Evolutionary conservation across 2,113 vertebrate genomes (phyloP).

Genomic region (Apistogramma diplotaenia): DNA sequence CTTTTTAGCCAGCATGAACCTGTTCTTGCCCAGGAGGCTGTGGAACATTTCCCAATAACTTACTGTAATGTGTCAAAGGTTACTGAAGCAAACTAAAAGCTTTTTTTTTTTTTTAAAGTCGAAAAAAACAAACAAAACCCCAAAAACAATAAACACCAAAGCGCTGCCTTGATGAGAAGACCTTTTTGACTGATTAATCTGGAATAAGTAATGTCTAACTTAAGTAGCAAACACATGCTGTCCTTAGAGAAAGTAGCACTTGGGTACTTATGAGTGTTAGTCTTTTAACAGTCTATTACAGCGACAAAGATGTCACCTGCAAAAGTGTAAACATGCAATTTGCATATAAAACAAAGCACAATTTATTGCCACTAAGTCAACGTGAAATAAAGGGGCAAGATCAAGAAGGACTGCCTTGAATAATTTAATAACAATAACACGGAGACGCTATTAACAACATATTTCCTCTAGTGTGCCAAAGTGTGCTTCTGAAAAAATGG

Average conservation of each 20-base stretch:
- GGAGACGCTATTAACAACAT: neutral
- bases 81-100: neutral
- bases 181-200: slow-evolving; percentile 14
- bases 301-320: neutral
- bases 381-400: neutral
- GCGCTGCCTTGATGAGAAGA: neutral
- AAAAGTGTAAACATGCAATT: neutral
- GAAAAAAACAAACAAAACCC: no score
- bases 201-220: neutral
- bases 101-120: neutral
- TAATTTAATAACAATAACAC: neutral
- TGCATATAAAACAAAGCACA: neutral
- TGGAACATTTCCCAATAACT: slow-evolving; percentile 13
- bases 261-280: neutral
- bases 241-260: neutral
- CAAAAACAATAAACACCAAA: neutral
- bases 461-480: neutral
- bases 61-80: slow-evolving; percentile 26
- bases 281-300: neutral
- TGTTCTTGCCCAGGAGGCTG: neutral
- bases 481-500: neutral
- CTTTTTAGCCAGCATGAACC: neutral
- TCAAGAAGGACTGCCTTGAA: neutral
- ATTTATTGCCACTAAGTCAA: neutral
- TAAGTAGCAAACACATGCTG: neutral